phyloP scores from a whole-genome alignment of 2,888 invertebrate genomes.

The Unio pictorum region DNA sequence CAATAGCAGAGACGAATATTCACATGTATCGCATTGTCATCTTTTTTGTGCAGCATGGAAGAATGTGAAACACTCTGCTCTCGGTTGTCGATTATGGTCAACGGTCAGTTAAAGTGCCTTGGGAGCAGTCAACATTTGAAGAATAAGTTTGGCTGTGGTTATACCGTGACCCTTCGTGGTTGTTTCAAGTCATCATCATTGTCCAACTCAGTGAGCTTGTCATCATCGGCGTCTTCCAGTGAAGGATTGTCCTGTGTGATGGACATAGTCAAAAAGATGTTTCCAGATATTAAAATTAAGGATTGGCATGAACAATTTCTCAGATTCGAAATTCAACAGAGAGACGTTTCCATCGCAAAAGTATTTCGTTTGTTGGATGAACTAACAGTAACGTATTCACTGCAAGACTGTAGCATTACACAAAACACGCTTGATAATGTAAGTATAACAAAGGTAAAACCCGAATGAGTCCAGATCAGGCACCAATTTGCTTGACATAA shows the following conservation, averaged over 20 bases:
- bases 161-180: slow-evolving; percentile 66
- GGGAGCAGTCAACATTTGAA: slow-evolving; percentile 84
- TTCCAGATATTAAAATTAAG: slow-evolving; percentile 69
- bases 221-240: no score
- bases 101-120: slow-evolving; percentile 82
- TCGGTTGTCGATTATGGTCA: slow-evolving; percentile 84
- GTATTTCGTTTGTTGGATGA: slow-evolving; percentile 68
- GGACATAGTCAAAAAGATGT: slow-evolving; percentile 1
- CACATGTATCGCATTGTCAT: not conserved
- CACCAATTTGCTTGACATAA: no score
- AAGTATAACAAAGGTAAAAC: slow-evolving; percentile 31
- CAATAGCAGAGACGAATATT: not conserved
- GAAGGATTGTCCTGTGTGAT: no score
- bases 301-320: slow-evolving; percentile 70
- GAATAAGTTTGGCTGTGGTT: slow-evolving; percentile 73
- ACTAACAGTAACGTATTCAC: slow-evolving; percentile 56
- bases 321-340: slow-evolving; percentile 67
- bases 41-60: slow-evolving; percentile 81
- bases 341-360: slow-evolving; percentile 57
- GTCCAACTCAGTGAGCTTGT: no score
- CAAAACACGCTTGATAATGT: slow-evolving; percentile 73
- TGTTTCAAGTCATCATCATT: no score
- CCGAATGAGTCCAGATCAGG: no score
- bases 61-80: slow-evolving; percentile 88
- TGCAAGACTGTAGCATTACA: slow-evolving; percentile 71